Evolutionary conservation across 53 echinoderm and acorn worm genomes (phyloP), one percentile per base, ranked within the genome.

Genomic region (Actinopyga echinites): DNA sequence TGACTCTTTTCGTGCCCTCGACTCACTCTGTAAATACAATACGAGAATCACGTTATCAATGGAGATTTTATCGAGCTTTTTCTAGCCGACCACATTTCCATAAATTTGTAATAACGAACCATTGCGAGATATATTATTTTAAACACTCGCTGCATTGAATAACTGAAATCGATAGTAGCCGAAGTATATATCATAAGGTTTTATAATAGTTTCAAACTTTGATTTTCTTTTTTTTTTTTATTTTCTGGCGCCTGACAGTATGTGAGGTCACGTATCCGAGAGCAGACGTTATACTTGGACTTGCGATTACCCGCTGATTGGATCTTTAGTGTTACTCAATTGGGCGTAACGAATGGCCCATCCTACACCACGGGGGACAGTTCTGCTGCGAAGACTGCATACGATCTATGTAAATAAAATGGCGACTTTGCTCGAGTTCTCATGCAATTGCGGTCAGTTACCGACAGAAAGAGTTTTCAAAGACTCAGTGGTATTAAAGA

Each of bases 311-410:
- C 71, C 71, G 45, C 71, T 71, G 71, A 71, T 44, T 24, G 25
- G 44, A 40, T 71, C 71, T 71, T 44, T 71, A 71, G 71, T 43
- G n/a, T 42, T 71, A 25, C 38, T 44, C 71, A 71, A 71, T 71
- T 71, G 71, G 71, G 71, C 71, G 71, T 71, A 71, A 71, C 71
- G 71, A 71, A 42, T 71, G 71, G 71, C 71, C 71, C 42, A 71
- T 71, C 71, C 71, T 42, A 71, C 71, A 71, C 71, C 71, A 71
- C 71, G 25, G 71, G 71, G 30, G 15, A 25, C 24, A 25, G 71
- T 40, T 22, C 6, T 40, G 45, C 44, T 40, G 28, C 38, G 71
- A 71, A 23, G 71, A 26, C 45, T 71, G 44, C 42, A 71, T 71
- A 71, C 15, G 71, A 71, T 71, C 71, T 40, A 44, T 71, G 71